Evolutionary conservation across 2,888 invertebrate genomes (phyloP), one percentile per base, ranked within the genome.

Genomic region (Mesoligia furuncula): DNA sequence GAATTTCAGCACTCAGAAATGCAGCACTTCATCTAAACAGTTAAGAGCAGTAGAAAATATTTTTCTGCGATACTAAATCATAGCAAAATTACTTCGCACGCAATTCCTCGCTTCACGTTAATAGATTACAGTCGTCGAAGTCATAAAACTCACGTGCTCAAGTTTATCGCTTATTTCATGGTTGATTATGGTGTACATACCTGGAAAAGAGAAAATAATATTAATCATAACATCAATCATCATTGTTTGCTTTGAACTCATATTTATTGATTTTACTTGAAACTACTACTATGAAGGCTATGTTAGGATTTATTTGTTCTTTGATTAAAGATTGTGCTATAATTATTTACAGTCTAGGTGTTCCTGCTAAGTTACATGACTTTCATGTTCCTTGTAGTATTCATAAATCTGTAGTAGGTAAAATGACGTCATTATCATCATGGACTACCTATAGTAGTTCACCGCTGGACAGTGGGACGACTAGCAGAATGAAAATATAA

Each of bases 141-240:
- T 66, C 17, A 65, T 74, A 72, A 73, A 82, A 82, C 84, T 85
- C 73, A 85, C 84, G 13, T 85, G 70, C 54, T 75, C 27, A 45
- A 51, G 36, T 77, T 81, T 77, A 81, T 77, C 5, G 73, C n/a
- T 79, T 48, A 66, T 82, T 78, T 82, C 69, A 79, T 15, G 51
- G 59, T 24, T 70, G 79, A 79, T 79, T 75, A 66, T 54, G n/a
- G 27, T 57, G 70, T 73, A 83, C 84, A 59, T 82, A 85, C 84
- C 84, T 84, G 84, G n/a, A 84, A 85, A 70, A 83, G 59, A 75
- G 39, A 79, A 82, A 62, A 75, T 13, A 48, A 70, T 74, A 75
- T 75, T 42, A 54, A 45, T 68, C 11, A 45, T 20, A 73, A 24
- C 13, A 15, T 54, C n/a, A 66, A 15, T 42, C 20, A 62, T 48